A percentile compares a stretch with the other conserved stretches of the same genome.
Conservation (phyloP, 2,888 invertebrate species). For the Cephus pulcher region DNA sequence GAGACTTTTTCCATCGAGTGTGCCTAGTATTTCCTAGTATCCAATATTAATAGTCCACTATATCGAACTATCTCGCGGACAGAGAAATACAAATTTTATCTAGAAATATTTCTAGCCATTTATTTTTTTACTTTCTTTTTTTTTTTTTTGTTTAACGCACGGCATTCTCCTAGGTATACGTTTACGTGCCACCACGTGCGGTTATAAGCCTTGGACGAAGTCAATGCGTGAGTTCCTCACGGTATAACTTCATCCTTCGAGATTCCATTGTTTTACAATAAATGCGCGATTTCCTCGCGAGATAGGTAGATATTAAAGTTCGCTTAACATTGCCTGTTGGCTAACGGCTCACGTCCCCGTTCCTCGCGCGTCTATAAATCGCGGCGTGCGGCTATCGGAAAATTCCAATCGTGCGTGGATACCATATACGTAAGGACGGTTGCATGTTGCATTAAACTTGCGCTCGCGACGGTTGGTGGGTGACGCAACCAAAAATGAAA, state of each 20-base stretch:
- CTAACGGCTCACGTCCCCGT: conserved; percentile 23
- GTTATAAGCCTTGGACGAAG: background rate
- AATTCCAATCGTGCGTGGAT: conserved; percentile 53
- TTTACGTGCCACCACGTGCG: background rate
- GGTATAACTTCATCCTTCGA: conserved; percentile 1
- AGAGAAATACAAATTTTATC: background rate
- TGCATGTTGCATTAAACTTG: conserved; percentile 10
- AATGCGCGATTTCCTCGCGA: conserved; percentile 37
- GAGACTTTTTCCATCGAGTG: conserved; percentile 33
- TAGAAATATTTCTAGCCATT: background rate
- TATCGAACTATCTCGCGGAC: background rate
- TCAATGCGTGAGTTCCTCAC: background rate
- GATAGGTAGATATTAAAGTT: conserved; percentile 43
- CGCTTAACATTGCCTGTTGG: conserved; percentile 32
- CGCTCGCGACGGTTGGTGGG: background rate
- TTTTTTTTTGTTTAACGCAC: too few relatives aligned
- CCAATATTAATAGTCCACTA: background rate
- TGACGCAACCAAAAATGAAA: conserved; percentile 38
- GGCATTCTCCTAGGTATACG: background rate
- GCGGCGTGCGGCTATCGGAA: conserved; percentile 49
- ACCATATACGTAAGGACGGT: conserved; percentile 42
- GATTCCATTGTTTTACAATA: conserved; percentile 45
- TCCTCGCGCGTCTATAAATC: conserved; percentile 47
- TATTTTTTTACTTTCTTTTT: background rate
- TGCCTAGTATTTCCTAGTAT: background rate